phyloP scores from a whole-genome alignment of 1,140 invertebrate genomes.

The Drosophila seguyi region DNA sequence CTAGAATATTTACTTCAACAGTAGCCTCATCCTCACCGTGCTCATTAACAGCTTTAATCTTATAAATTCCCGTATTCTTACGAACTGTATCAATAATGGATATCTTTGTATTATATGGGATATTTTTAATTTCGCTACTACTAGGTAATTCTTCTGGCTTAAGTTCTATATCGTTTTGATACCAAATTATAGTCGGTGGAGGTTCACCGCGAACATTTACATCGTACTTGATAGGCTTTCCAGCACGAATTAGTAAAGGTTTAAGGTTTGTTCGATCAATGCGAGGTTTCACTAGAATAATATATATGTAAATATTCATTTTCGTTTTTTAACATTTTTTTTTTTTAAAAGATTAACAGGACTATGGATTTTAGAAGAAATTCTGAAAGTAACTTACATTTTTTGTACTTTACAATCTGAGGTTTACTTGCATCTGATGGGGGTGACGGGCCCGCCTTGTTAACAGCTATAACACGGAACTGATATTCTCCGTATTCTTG shows the following conservation, averaged over 20 bases:
- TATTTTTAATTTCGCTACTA: constrained; percentile 94
- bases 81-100: constrained; percentile 93
- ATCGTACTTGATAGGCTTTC: constrained; percentile 96
- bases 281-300: constrained; percentile 93
- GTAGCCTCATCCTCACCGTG: constrained; percentile 97
- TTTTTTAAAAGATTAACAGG: too few relatives aligned
- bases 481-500: constrained; percentile 97
- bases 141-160: constrained; percentile 86
- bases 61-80: constrained; percentile 95
- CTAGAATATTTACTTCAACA: constrained; percentile 96
- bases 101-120: constrained; percentile 97
- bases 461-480: constrained; percentile 97
- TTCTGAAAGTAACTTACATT: constrained; percentile 93
- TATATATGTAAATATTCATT: neutral
- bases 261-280: constrained; percentile 98
- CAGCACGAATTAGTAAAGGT: constrained; percentile 94
- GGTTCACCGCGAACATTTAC: constrained; percentile 98
- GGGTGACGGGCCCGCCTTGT: constrained; percentile 97
- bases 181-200: constrained; percentile 96
- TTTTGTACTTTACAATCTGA: constrained; percentile 95
- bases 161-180: constrained; percentile 86
- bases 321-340: too few relatives aligned
- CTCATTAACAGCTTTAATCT: constrained; percentile 95
- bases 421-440: constrained; percentile 97
- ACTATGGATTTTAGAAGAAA: too few relatives aligned